A percentile compares a stretch with the other conserved stretches of the same genome.
These are phyloP conservation scores for Sciurus vulgaris DNA, from an alignment of 2,797 vertebrate genomes.

Conservation along the genomic window DNA sequence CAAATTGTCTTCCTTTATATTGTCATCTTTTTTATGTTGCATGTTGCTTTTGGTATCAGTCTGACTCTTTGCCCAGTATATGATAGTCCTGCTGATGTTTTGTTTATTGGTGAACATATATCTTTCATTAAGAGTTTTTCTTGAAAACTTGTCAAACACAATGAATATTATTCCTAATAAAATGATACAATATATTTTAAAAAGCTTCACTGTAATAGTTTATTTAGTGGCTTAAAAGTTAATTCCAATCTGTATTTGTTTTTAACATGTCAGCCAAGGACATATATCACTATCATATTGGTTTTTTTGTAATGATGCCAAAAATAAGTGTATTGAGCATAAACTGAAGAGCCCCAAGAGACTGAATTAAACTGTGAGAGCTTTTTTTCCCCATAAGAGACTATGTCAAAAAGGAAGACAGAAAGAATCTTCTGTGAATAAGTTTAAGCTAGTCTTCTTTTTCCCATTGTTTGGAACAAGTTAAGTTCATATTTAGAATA, in stretches of 20 bases:
- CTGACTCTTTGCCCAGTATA: constrained; percentile 91
- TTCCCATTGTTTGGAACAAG: neutral
- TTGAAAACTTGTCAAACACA: constrained; percentile 88
- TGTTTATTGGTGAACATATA: constrained; percentile 92
- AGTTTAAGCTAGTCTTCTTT: neutral
- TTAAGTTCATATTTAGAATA: neutral
- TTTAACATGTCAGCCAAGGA: neutral
- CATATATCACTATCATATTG: neutral
- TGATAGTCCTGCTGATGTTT: constrained; percentile 91
- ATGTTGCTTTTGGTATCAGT: constrained; percentile 91
- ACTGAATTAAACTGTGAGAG: neutral
- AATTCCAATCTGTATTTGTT: neutral
- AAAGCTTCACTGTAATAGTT: neutral
- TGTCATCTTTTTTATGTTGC: constrained; percentile 90
- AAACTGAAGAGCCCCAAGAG: neutral
- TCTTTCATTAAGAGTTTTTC: constrained; percentile 89
- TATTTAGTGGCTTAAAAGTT: constrained; percentile 21
- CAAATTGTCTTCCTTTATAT: constrained; percentile 91
- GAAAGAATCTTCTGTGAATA: neutral
- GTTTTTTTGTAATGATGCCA: neutral
- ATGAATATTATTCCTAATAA: constrained; percentile 92
- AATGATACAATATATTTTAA: constrained; percentile 87
- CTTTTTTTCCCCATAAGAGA: neutral
- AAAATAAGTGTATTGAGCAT: neutral
- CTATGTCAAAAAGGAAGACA: neutral